Percentiles rank a stretch among this genome's conserved stretches.
Conservation (phyloP, 2,113 vertebrate genomes). For the Solenodon paradoxus region DNA sequence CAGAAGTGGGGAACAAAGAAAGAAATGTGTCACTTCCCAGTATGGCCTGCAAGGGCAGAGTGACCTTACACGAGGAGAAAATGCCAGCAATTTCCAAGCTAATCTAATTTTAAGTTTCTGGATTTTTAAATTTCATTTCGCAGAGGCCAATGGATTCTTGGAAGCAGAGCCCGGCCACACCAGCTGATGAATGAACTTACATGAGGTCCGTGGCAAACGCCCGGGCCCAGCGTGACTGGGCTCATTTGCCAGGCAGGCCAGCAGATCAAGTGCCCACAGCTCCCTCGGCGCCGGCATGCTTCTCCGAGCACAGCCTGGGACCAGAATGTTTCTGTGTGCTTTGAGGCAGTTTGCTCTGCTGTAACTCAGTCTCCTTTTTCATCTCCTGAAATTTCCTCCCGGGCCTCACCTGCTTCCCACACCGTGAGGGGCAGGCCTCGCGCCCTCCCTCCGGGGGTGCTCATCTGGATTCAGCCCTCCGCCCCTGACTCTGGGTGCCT, state of each 20-base stretch:
- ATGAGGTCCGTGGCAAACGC: background rate
- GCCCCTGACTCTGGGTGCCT: background rate
- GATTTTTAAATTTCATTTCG: constrained; percentile 49
- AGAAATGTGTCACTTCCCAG: constrained; percentile 66
- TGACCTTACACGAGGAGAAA: constrained; percentile 66
- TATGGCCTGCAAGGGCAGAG: constrained; percentile 55
- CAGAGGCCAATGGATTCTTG: constrained; percentile 41
- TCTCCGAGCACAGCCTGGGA: constrained; percentile 46
- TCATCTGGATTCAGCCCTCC: background rate
- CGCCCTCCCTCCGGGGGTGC: background rate
- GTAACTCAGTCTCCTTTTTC: constrained; percentile 29
- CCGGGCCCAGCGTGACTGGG: background rate
- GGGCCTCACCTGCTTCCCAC: background rate
- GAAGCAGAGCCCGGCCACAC: background rate
- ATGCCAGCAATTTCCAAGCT: constrained; percentile 60
- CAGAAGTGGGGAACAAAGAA: constrained; percentile 54
- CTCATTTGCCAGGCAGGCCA: constrained; percentile 35
- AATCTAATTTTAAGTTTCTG: constrained; percentile 71
- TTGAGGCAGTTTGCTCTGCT: background rate
- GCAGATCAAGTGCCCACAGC: background rate
- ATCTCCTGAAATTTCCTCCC: background rate
- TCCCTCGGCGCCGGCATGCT: background rate
- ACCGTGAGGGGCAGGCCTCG: background rate
- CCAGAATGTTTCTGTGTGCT: background rate
- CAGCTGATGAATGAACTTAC: constrained; percentile 25